These are phyloP conservation scores for Zaprionus capensis DNA, from an alignment of 1,140 invertebrate species.

Conservation along the genomic window DNA sequence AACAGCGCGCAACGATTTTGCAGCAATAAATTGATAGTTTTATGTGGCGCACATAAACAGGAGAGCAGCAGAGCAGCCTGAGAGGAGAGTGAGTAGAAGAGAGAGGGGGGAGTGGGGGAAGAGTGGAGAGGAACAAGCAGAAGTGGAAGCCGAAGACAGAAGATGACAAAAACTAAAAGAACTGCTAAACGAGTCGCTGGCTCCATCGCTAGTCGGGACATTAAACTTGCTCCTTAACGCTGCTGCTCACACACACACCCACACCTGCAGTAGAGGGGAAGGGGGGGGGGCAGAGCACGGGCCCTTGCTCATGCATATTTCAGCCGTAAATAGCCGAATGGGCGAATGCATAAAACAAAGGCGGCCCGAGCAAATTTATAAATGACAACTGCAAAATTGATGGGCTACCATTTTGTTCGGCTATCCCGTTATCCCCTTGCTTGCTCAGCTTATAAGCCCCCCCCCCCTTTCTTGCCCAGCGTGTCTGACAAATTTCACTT, in stretches of 20 bases:
- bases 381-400: constrained; percentile 72
- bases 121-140: background rate
- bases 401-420: constrained; percentile 29
- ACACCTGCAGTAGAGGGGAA: background rate
- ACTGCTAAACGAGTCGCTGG: constrained; percentile 29
- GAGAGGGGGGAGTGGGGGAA: background rate
- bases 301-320: constrained; percentile 48
- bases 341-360: constrained; percentile 70
- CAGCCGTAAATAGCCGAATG: constrained; percentile 56
- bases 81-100: background rate
- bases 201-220: constrained; percentile 43
- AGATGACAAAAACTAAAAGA: constrained; percentile 5
- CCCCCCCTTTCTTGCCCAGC: background rate
- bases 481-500: constrained; percentile 41
- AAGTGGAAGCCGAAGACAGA: constrained; percentile 4
- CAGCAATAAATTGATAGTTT: constrained; percentile 83
- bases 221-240: constrained; percentile 57
- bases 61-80: constrained; percentile 16
- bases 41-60: constrained; percentile 81
- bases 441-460: background rate
- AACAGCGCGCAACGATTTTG: constrained; percentile 82
- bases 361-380: constrained; percentile 71
- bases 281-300: no score
- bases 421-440: constrained; percentile 7
- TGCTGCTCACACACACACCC: constrained; percentile 14